Base-by-base conservation (phyloP, 2,797 vertebrate genomes). In the Cossypha heuglini region DNA sequence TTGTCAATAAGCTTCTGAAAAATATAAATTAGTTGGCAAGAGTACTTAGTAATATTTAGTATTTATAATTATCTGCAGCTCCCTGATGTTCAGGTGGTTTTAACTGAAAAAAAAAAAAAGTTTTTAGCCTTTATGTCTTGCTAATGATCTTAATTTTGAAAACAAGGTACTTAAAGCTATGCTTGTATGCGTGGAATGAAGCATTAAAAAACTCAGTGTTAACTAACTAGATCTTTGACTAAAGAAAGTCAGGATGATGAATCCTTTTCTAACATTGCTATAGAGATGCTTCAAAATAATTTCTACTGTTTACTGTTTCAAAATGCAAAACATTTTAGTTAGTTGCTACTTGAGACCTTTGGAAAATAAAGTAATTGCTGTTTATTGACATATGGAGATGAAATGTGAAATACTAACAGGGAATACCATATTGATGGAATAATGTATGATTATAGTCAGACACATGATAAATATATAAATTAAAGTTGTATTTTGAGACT, bases 1-100 rank as follows among this genome's bases (percentile, higher is more conserved):
- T 93, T 96, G 73, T 93, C 79, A 95, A 90, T 58, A 81, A 95
- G 89, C 91, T 93, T 63, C 90, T 92, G 66, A 90, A 96, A 96
- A 91, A 94, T 64, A 75, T 79, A 90, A 93, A 95, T 72, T 66
- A 90, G 63, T 85, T 95, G 62, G 67, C 45, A 63, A 54, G 31
- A 79, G 42, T 80, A 89, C 20, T 63, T 66, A 59, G 29, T 72
- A 86, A 94, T 93, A 93, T 89, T 95, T 91, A 89, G 49, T 95
- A 81, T 88, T 91, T 82, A 40, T 45, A 91, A 67, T 80, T 83
- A 49, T 89, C 25, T 76, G 88, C 37, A 89, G 10, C 20, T 93
- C 18, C 31, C 19, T 58, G 72, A 66, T 78, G n/a, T 69, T 85
- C 63, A 58, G 35, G 46, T 76, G 37, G 26, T 82, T 95, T 96